phyloP scores from a whole-genome alignment of 2,888 invertebrate genomes.

The Carterocephalus palaemon region DNA sequence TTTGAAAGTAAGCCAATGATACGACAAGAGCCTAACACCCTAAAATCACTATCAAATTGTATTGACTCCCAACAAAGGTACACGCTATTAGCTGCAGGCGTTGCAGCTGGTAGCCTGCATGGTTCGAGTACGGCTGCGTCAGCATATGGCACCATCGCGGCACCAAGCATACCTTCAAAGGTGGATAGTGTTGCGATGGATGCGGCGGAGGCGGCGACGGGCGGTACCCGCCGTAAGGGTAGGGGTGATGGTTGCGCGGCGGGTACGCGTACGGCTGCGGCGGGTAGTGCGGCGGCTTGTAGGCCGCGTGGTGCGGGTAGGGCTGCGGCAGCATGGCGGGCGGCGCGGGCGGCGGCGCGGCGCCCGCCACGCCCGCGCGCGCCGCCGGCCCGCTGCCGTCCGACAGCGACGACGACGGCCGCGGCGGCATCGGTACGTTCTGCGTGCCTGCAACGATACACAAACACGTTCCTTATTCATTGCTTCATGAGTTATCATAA shows the following conservation, averaged over 20 bases:
- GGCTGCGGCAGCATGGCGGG: constrained; percentile 67
- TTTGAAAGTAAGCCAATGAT: too few relatives aligned
- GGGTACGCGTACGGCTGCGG: constrained; percentile 70
- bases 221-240: constrained; percentile 64
- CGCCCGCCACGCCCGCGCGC: constrained; percentile 49
- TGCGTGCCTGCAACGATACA: constrained; percentile 84
- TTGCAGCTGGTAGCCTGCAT: too few relatives aligned
- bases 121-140: too few relatives aligned
- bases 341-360: constrained; percentile 53
- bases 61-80: too few relatives aligned
- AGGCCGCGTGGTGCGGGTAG: constrained; percentile 61
- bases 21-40: too few relatives aligned
- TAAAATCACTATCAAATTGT: too few relatives aligned
- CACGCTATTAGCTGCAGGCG: too few relatives aligned
- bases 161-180: constrained; percentile 53
- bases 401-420: constrained; percentile 90
- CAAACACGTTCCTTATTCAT: not conserved
- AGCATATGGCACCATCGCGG: too few relatives aligned
- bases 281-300: constrained; percentile 71
- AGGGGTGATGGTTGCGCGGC: constrained; percentile 73
- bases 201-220: constrained; percentile 68
- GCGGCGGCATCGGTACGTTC: constrained; percentile 97
- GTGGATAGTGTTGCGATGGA: constrained; percentile 64
- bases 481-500: too few relatives aligned
- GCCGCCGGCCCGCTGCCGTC: constrained; percentile 73